Base-by-base conservation (phyloP, 2,888 invertebrate genomes). In the Oligia strigilis region DNA sequence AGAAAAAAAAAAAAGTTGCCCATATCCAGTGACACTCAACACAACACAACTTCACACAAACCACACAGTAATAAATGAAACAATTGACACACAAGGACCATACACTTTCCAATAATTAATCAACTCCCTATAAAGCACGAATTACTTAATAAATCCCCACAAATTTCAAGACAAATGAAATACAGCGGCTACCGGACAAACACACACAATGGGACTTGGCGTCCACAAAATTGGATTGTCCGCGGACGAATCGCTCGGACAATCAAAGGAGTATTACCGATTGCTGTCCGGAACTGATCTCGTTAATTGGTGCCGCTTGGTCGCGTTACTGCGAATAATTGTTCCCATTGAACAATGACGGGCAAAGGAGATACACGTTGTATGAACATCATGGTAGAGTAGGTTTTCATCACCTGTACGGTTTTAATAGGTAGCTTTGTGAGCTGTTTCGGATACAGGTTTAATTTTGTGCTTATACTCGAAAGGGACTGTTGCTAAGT, bases 221-320 rank as follows among this genome's bases (percentile, higher is more conserved):
- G 82, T 85, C 71, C 80, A 82, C 84, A 87, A 89, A 90, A 90
- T 90, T 83, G 90, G 88, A 90, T 89, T 87, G 85, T 87, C 80
- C 85, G 88, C 83, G 84, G 75, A 82, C 85, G 87, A 75, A 77
- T 60, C 90, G 90, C 80, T 84, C 83, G 80, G 86, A 80, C 86
- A 87, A 89, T 90, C 90, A 90, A 89, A 90, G 90, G 89, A 88
- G 84, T 88, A 88, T 86, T 88, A 89, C 84, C 81, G 82, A 86
- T 86, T 77, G 78, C 67, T 80, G 80, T 86, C 83, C 86, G 84
- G 89, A 82, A 89, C 89, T 83, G 86, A 86, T 89, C 88, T 82
- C 85, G 84, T 85, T 90, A 89, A 90, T 90, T 89, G 84, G 82
- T 84, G 55, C 81, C 88, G 89, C 81, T 88, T 89, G 89, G 87